These are phyloP conservation scores for Alosa alosa DNA, from an alignment of 2,113 vertebrate genomes.

Conservation along the genomic window DNA sequence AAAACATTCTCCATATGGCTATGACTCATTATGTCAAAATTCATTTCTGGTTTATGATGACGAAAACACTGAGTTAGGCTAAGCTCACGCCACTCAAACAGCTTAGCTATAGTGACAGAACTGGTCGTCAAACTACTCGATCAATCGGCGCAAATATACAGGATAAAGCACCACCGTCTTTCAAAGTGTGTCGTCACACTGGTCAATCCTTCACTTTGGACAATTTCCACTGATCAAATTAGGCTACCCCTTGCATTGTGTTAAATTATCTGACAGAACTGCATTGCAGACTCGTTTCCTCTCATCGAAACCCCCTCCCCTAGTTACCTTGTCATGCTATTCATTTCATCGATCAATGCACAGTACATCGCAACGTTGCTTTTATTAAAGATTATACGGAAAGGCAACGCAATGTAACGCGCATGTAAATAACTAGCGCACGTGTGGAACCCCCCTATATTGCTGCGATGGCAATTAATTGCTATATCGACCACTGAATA, in stretches of 20 bases:
- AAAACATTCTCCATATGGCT: neutral
- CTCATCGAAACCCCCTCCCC: neutral
- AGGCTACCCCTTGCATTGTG: neutral
- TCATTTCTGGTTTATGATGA: neutral
- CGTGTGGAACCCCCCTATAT: neutral
- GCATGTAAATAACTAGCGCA: slow-evolving; percentile 26
- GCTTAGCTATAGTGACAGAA: neutral
- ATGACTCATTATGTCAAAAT: neutral
- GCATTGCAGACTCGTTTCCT: slow-evolving; percentile 51
- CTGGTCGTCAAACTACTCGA: neutral
- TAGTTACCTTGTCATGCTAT: neutral
- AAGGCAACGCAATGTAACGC: slow-evolving; percentile 19
- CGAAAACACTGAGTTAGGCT: neutral
- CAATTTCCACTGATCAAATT: neutral
- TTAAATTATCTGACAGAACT: slow-evolving; percentile 32
- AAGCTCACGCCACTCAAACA: neutral
- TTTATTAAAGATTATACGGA: slow-evolving; percentile 15
- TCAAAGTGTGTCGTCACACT: neutral
- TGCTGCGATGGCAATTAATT: slow-evolving; percentile 42
- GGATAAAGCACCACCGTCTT: neutral
- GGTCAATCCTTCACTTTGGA: neutral
- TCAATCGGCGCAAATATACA: neutral
- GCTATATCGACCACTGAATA: slow-evolving; percentile 48
- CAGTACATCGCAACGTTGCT: neutral
- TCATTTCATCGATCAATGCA: neutral